phyloP scores from a whole-genome alignment of 2,113 vertebrate species.

The Podarcis raffonei region DNA sequence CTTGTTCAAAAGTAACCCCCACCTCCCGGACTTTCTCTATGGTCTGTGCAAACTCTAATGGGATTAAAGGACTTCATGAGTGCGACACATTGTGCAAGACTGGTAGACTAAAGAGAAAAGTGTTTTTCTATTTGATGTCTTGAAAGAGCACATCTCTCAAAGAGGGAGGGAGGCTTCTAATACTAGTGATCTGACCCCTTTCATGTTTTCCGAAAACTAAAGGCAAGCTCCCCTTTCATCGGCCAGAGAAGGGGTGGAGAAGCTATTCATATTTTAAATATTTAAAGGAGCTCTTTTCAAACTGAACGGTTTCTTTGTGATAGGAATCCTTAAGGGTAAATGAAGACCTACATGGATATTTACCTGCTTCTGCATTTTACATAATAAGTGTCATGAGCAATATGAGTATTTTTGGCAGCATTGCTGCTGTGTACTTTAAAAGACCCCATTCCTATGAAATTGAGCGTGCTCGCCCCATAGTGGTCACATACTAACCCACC shows the following conservation, averaged over 20 bases:
- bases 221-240: conserved; percentile 61
- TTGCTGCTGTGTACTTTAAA: conserved; percentile 35
- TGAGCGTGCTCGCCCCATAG: not conserved
- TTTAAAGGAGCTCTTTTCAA: conserved; percentile 66
- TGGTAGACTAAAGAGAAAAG: conserved; percentile 38
- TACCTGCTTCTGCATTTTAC: conserved; percentile 58
- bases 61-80: conserved; percentile 16
- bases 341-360: conserved; percentile 54
- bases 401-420: conserved; percentile 31
- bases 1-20: conserved; percentile 6
- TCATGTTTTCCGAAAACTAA: conserved; percentile 63
- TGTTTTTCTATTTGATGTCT: conserved; percentile 59
- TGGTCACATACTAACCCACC: not conserved
- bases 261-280: conserved; percentile 67
- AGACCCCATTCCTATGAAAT: not conserved
- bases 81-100: conserved; percentile 32
- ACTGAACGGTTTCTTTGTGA: conserved; percentile 57
- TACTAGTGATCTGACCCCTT: conserved; percentile 53
- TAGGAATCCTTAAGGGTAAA: conserved; percentile 51
- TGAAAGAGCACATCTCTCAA: conserved; percentile 51
- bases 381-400: conserved; percentile 37
- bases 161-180: conserved; percentile 47
- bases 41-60: not conserved
- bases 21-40: fast-evolving
- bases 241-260: conserved; percentile 48